Conservation (phyloP, 2,797 vertebrate genomes). For the Australoheros facetus region DNA sequence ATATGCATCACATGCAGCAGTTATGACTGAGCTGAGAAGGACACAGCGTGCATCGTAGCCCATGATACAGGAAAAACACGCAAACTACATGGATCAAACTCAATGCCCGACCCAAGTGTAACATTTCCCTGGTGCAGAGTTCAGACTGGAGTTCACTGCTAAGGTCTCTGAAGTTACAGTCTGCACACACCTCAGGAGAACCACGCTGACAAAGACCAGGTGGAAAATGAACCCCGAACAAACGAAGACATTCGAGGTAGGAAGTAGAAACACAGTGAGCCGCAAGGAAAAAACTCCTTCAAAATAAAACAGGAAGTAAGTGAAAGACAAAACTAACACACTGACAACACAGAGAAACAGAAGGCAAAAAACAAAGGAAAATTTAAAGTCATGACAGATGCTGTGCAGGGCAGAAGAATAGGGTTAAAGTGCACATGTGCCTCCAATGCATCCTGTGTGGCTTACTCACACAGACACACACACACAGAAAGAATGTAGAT, state of each 20-base stretch:
- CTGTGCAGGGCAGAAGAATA: accelerated
- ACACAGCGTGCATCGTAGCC: neutral
- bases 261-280: neutral
- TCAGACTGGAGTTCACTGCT: neutral
- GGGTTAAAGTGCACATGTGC: neutral
- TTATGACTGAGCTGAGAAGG: neutral
- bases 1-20: neutral
- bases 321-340: neutral
- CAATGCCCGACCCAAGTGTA: neutral
- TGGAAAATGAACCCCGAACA: neutral
- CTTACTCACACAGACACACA: neutral
- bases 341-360: neutral
- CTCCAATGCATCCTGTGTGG: neutral
- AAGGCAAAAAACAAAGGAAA: neutral
- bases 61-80: neutral
- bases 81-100: neutral
- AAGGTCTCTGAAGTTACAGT: neutral
- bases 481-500: neutral
- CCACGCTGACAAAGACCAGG: accelerated
- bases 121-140: neutral
- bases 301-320: neutral
- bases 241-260: neutral
- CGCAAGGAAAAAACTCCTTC: accelerated
- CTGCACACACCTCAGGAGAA: neutral
- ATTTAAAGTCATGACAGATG: neutral